Evolutionary conservation across 2,113 vertebrate genomes (phyloP), one percentile per base, ranked within the genome.

Genomic region (Noctilio leporinus): DNA sequence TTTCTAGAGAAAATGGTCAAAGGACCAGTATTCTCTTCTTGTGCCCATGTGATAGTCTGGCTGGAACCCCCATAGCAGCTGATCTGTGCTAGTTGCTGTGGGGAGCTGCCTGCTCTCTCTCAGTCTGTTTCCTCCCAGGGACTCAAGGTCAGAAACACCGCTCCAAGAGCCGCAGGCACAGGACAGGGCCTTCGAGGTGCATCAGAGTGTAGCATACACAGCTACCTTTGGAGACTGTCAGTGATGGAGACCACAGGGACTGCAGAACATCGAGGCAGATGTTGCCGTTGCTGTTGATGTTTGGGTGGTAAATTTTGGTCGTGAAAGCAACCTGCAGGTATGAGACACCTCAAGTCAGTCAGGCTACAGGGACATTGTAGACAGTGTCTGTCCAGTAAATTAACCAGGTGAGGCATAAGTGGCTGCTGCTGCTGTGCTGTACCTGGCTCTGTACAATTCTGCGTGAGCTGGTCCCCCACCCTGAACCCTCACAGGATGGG

Each of bases 261-360:
- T 99, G 99, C 97, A 99, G 97, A 97, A 99, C 99, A 97, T 99
- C 99, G 69, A 99, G 99, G 98, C 99, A 99, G 97, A 99, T 99
- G 97, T 98, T 99, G 62, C 99, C 99, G 70, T 99, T 99, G 97
- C 99, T 99, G 98, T 99, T 99, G 98, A 99, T 99, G 96, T 99
- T 99, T 94, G 99, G 99, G 96, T 99, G 99, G 97, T 99, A 99
- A 95, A 99, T 99, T 99, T 99, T 99, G 85, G 99, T 99, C 81
- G 99, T 99, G 97, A 99, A 99, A 98, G 99, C 98, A 96, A 99
- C 98, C 99, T 99, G 91, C n/a, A 78, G 96, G 67, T 95, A 95
- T 30, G 70, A 84, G 95, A 81, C 69, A 91, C 22, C 84, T n/a
- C 24, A 2, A 93, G 90, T 96, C 45, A 95, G 89, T 75, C 5